phyloP scores from a whole-genome alignment of 2,113 vertebrate genomes.

The Gorsachius goisagi region DNA sequence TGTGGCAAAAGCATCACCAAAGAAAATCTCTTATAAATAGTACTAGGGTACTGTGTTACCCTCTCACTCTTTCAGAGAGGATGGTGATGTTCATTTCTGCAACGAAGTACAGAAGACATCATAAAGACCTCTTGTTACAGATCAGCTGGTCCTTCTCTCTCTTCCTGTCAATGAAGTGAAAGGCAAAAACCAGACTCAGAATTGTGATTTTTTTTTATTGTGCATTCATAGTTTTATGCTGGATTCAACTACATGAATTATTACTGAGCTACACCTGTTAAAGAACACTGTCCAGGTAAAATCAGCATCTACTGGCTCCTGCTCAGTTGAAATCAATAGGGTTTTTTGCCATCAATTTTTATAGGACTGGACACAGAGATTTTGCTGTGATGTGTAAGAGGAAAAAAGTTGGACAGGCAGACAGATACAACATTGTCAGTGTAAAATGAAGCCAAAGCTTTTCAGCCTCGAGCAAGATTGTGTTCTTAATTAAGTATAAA shows the following conservation, averaged over 20 bases:
- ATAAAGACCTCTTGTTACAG: not conserved
- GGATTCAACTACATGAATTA: not conserved
- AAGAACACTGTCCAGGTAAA: not conserved
- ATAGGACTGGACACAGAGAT: not conserved
- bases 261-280: constrained; percentile 9
- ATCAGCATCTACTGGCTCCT: not conserved
- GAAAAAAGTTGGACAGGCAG: not conserved
- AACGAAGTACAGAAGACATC: not conserved
- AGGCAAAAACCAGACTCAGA: not conserved
- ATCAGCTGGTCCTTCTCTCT: not conserved
- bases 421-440: not conserved
- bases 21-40: not conserved
- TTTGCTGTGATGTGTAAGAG: not conserved
- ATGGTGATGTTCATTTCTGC: not conserved
- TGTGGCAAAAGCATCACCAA: not conserved
- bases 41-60: not conserved
- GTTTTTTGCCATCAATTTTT: not conserved
- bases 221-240: not conserved
- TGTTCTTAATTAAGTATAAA: not conserved
- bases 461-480: not conserved
- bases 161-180: not conserved
- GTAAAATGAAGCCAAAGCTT: not conserved
- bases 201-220: not conserved
- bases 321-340: not conserved
- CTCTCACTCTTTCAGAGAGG: not conserved